Conservation (phyloP, 1,140 invertebrate species). For the Rhopalosiphum padi region DNA sequence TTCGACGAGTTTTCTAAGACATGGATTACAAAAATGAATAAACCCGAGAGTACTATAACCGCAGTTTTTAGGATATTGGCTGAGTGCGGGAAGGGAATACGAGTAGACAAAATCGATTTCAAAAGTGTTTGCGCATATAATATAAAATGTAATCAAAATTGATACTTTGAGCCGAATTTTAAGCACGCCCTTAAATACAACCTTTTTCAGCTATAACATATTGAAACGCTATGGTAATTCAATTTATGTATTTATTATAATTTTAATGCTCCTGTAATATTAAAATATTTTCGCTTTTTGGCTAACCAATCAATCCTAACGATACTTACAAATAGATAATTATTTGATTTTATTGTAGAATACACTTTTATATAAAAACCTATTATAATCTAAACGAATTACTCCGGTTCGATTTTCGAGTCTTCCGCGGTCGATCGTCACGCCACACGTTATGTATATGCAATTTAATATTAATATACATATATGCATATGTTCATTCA, state of each 20-base stretch:
- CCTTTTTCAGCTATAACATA: background rate
- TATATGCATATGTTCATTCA: too few relatives aligned
- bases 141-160: background rate
- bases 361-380: background rate
- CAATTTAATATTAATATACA: background rate
- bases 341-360: background rate
- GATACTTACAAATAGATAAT: too few relatives aligned
- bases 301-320: too few relatives aligned
- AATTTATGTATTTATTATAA: too few relatives aligned
- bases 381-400: background rate
- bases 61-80: background rate
- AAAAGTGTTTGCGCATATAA: background rate
- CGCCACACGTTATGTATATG: too few relatives aligned
- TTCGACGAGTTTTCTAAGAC: background rate
- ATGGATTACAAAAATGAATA: background rate
- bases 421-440: background rate
- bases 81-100: background rate
- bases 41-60: background rate
- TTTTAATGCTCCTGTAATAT: too few relatives aligned
- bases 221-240: background rate
- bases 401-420: background rate
- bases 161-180: background rate
- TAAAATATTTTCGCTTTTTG: too few relatives aligned
- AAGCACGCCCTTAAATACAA: background rate
- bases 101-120: background rate